These are phyloP conservation scores for Monomorium pharaonis DNA, from an alignment of 1,140 invertebrate genomes.

Conservation along the genomic window DNA sequence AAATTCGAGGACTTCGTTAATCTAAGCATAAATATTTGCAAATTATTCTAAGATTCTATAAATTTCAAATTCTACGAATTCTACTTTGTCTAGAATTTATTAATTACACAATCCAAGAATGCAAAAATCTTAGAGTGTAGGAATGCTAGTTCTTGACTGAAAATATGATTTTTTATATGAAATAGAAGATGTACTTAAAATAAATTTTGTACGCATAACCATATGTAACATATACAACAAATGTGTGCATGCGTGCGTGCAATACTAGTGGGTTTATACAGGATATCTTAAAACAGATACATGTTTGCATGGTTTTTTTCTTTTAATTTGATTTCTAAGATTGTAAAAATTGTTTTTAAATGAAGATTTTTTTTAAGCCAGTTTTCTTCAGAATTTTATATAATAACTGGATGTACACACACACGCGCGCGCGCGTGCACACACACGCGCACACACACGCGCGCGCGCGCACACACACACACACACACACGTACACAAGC, in stretches of 20 bases:
- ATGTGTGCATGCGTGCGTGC: neutral
- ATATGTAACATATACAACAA: neutral
- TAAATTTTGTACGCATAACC: conserved; percentile 8
- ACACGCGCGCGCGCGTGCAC: no score
- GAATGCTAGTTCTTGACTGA: conserved; percentile 7
- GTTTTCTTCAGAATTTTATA: neutral
- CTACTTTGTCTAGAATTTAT: neutral
- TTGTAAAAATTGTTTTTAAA: neutral
- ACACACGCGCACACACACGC: no score
- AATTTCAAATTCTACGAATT: neutral
- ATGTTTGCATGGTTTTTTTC: neutral
- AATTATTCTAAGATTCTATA: conserved; percentile 25
- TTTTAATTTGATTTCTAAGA: neutral
- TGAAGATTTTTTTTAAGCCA: neutral
- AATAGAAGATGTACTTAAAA: conserved; percentile 43
- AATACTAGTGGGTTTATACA: neutral
- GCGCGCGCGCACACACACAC: no score
- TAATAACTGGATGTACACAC: neutral
- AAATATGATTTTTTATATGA: conserved; percentile 32
- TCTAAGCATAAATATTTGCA: neutral
- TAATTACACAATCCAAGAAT: neutral
- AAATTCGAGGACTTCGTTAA: neutral
- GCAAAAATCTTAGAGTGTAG: neutral
- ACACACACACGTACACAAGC: no score
- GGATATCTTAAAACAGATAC: conserved; percentile 7